These are phyloP conservation scores for Neotoma lepida DNA, from an alignment of 2,113 vertebrate genomes.

Conservation along the genomic window DNA sequence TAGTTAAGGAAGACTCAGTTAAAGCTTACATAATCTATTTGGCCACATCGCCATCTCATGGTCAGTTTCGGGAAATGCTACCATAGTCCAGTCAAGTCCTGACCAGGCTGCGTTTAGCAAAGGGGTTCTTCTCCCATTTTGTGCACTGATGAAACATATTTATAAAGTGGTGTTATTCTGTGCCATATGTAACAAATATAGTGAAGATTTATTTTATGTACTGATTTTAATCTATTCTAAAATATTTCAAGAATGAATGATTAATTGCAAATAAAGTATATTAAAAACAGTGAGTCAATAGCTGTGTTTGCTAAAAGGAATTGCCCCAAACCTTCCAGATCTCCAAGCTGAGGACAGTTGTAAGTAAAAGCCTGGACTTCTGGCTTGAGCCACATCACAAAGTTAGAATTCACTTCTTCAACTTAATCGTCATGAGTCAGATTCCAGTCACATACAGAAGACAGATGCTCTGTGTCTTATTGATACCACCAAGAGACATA, in stretches of 20 bases:
- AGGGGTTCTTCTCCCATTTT: constrained; percentile 64
- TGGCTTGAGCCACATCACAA: not conserved
- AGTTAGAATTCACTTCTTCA: not conserved
- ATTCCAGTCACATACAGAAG: not conserved
- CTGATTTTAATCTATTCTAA: constrained; percentile 64
- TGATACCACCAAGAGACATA: not conserved
- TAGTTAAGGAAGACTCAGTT: not conserved
- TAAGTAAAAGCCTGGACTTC: not conserved
- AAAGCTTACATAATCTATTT: constrained; percentile 31
- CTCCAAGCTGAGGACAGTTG: not conserved
- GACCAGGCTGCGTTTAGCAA: constrained; percentile 62
- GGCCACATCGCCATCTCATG: constrained; percentile 81
- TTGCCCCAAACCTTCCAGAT: not conserved
- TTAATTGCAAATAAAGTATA: constrained; percentile 60
- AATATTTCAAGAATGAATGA: constrained; percentile 32
- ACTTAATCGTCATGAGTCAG: not conserved
- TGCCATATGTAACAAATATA: constrained; percentile 65
- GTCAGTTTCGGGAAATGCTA: constrained; percentile 45
- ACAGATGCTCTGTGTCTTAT: not conserved
- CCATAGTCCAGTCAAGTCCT: not conserved
- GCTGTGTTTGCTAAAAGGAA: not conserved
- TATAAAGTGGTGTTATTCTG: constrained; percentile 65
- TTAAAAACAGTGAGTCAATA: constrained; percentile 50
- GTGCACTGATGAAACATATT: constrained; percentile 65
- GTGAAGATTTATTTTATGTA: constrained; percentile 56